A percentile compares a stretch with the other conserved stretches of the same genome.
Evolutionary conservation across 2,797 vertebrate species (phyloP).

Genomic region (Neosilurus hyrtlii): DNA sequence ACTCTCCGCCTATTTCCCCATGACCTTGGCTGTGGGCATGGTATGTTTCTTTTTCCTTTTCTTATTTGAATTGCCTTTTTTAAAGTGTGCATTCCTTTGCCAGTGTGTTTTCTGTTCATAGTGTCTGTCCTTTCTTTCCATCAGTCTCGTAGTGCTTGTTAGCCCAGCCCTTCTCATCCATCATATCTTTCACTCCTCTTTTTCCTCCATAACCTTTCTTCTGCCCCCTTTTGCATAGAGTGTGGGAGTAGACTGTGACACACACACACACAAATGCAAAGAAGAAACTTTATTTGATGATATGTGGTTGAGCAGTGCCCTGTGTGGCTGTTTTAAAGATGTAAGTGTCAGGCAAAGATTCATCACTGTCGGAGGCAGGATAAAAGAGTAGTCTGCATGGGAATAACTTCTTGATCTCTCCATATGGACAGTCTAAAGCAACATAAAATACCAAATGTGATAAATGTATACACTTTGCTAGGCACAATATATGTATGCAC

Average conservation of each 20-base stretch:
- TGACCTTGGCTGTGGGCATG: constrained; percentile 40
- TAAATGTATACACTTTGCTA: not conserved
- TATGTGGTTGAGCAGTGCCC: constrained; percentile 15
- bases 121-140: constrained; percentile 25
- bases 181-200: constrained; percentile 65
- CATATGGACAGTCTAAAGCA: constrained; percentile 17
- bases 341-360: constrained; percentile 30
- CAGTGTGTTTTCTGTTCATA: constrained; percentile 28
- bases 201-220: constrained; percentile 50
- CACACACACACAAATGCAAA: constrained; percentile 16
- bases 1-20: constrained; percentile 10
- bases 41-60: constrained; percentile 41
- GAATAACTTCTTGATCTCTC: constrained; percentile 19
- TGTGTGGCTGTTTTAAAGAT: constrained; percentile 34
- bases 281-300: constrained; percentile 20
- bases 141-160: constrained; percentile 36
- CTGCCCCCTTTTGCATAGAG: constrained; percentile 58
- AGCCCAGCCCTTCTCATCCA: constrained; percentile 64
- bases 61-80: constrained; percentile 40
- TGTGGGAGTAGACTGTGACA: constrained; percentile 57
- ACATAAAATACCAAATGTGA: constrained; percentile 8
- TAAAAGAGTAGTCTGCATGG: constrained; percentile 12
- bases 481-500: not conserved
- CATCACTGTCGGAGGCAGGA: constrained; percentile 39
- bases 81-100: constrained; percentile 33